Percentiles rank a stretch among this genome's conserved stretches.
These are phyloP conservation scores for Apamea crenata DNA, from an alignment of 2,888 invertebrate genomes.

Conservation along the genomic window DNA sequence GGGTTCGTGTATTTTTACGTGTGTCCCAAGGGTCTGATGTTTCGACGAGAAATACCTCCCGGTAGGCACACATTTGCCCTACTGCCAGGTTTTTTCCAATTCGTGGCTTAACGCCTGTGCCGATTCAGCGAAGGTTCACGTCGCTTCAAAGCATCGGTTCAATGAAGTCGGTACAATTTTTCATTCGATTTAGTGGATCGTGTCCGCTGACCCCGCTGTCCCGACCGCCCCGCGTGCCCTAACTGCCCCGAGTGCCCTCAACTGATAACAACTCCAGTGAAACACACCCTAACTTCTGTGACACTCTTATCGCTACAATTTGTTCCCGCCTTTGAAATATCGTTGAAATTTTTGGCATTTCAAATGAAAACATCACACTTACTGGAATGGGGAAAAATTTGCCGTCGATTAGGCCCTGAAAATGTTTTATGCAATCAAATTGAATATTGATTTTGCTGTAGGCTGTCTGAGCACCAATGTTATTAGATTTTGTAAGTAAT, in stretches of 20 bases:
- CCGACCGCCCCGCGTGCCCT: conserved; percentile 20
- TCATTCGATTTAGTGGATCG: conserved; percentile 52
- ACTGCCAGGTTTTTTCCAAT: conserved; percentile 45
- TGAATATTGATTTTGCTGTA: conserved; percentile 55
- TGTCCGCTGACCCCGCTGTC: conserved; percentile 44
- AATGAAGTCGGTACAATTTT: conserved; percentile 57
- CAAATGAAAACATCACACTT: conserved; percentile 73
- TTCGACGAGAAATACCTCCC: conserved; percentile 57
- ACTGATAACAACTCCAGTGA: conserved; percentile 87
- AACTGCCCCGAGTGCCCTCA: conserved; percentile 63
- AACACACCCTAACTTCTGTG: conserved; percentile 81
- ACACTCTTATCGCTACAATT: conserved; percentile 82
- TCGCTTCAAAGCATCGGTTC: conserved; percentile 50
- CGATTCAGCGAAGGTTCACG: conserved; percentile 25
- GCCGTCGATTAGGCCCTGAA: conserved; percentile 54
- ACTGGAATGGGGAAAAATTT: conserved; percentile 70
- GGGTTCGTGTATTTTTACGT: conserved; percentile 60
- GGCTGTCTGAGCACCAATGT: conserved; percentile 16
- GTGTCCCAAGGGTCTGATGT: conserved; percentile 62
- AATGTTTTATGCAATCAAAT: conserved; percentile 59
- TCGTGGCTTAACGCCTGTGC: conserved; percentile 43
- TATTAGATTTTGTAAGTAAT: conserved; percentile 36
- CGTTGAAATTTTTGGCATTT: conserved; percentile 81
- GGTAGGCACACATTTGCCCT: conserved; percentile 49
- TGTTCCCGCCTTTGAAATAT: conserved; percentile 83